phyloP scores from a whole-genome alignment of 2,888 invertebrate species.

The Cyclophora punctaria region DNA sequence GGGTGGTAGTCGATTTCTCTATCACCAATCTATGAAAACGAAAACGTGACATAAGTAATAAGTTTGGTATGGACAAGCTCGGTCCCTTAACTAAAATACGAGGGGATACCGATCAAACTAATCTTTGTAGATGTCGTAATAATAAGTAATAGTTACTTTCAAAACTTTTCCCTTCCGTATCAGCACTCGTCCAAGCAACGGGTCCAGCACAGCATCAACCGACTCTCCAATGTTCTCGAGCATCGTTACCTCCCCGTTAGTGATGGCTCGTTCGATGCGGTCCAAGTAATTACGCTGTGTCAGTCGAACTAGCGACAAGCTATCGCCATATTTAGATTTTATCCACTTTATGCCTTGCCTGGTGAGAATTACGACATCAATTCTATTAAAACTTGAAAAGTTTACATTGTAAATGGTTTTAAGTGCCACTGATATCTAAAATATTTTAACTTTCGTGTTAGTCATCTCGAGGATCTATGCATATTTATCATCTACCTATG shows the following conservation, averaged over 20 bases:
- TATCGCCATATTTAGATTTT: conserved; percentile 86
- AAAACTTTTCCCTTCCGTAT: conserved; percentile 89
- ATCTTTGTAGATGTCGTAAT: too few species aligned
- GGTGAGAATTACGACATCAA: not conserved
- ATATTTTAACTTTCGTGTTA: not conserved
- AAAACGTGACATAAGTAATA: not conserved
- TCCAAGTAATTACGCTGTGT: conserved; percentile 90
- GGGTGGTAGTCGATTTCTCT: conserved; percentile 92
- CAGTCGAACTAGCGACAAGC: conserved; percentile 83
- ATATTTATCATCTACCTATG: not conserved
- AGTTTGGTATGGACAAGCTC: too few species aligned
- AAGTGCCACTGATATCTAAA: not conserved
- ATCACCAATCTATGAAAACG: conserved; percentile 85
- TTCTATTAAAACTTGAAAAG: not conserved
- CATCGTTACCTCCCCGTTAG: conserved; percentile 83
- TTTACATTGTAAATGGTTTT: not conserved
- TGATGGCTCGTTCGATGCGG: conserved; percentile 83
- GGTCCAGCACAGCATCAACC: conserved; percentile 93
- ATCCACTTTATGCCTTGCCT: conserved; percentile 96
- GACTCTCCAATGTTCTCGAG: conserved; percentile 93
- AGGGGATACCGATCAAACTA: too few species aligned
- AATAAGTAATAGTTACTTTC: conserved; percentile 44
- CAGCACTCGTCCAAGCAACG: conserved; percentile 88
- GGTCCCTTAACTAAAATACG: not conserved
- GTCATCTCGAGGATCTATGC: not conserved